These are phyloP conservation scores for Enteromius argenteus DNA, from an alignment of 2,797 vertebrate genomes.

Conservation along the genomic window DNA sequence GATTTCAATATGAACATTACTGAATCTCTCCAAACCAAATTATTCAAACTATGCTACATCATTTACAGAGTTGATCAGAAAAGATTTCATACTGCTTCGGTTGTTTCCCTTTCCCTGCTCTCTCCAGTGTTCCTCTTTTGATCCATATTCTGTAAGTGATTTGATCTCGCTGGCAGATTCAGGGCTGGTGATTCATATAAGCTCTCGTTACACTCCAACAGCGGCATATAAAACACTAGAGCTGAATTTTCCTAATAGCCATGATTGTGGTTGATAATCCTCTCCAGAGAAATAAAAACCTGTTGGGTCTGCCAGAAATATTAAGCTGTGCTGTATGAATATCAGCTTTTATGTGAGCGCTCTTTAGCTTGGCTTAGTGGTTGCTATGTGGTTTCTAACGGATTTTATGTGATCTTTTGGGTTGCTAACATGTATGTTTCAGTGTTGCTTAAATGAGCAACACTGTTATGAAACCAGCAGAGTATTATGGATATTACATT, in stretches of 20 bases:
- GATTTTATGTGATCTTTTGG: background rate
- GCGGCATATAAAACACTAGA: conserved; percentile 22
- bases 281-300: conserved; percentile 24
- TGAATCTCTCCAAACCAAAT: background rate
- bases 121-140: conserved; percentile 7
- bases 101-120: background rate
- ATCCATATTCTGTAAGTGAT: conserved; percentile 8
- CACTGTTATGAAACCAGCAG: too few species aligned
- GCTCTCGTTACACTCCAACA: conserved; percentile 9
- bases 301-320: conserved; percentile 37
- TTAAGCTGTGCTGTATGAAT: conserved; percentile 35
- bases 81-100: conserved; percentile 1
- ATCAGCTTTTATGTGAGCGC: background rate
- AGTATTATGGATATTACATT: too few species aligned
- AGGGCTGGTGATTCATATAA: conserved; percentile 26
- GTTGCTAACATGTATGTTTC: background rate
- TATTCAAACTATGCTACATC: background rate
- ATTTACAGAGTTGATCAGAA: background rate
- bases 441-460: too few species aligned
- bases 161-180: conserved; percentile 14
- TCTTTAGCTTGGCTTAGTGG: background rate
- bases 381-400: background rate
- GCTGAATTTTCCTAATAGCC: conserved; percentile 21
- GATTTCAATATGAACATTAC: conserved; percentile 7
- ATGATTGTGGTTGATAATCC: conserved; percentile 28